Conservation (phyloP, 2,888 invertebrate species). For the Fragum sueziense region DNA sequence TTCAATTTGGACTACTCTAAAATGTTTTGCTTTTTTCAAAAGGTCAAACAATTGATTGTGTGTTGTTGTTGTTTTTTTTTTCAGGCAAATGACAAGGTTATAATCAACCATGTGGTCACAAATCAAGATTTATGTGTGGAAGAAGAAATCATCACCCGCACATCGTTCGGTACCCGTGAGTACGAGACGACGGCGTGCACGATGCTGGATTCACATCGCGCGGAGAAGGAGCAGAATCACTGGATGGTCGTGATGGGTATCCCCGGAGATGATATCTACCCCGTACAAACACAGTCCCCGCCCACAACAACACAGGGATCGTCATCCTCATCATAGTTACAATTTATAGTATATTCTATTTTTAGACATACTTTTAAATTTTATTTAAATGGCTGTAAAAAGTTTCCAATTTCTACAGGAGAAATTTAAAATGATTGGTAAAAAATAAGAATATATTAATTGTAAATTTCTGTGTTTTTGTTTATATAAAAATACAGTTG, state of each 20-base stretch:
- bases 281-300: constrained; percentile 41
- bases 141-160: constrained; percentile 73
- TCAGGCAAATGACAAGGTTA: constrained; percentile 78
- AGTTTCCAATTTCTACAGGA: no score
- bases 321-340: neutral
- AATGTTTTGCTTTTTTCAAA: no score
- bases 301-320: neutral
- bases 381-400: no score
- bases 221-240: constrained; percentile 80
- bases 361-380: no score
- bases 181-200: constrained; percentile 80
- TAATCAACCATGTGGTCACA: constrained; percentile 79
- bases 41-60: no score
- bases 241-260: constrained; percentile 77
- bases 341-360: no score
- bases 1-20: no score
- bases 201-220: constrained; percentile 79
- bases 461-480: no score
- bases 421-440: no score
- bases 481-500: no score
- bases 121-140: constrained; percentile 80
- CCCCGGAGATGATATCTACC: constrained; percentile 74
- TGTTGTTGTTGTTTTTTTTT: neutral
- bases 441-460: no score
- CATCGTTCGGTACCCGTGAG: constrained; percentile 78